Percentiles rank a stretch among this genome's conserved stretches.
Conservation (phyloP, 2,113 vertebrate genomes). For the Amia ocellicauda region DNA sequence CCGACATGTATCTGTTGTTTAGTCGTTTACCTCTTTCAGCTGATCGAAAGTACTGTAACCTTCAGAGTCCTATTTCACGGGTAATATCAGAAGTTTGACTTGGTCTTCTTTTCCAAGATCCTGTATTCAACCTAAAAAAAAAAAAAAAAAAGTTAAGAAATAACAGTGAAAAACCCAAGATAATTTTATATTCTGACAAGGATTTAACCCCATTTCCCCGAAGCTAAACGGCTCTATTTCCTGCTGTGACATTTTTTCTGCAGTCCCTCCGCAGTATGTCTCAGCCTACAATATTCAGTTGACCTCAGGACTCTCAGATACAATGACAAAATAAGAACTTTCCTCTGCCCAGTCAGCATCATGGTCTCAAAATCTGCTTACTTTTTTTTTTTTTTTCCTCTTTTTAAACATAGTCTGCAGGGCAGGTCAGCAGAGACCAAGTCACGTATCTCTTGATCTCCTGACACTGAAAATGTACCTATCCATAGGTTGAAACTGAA, state of each 20-base stretch:
- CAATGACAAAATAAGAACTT: conserved; percentile 24
- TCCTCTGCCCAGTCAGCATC: conserved; percentile 18
- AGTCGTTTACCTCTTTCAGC: too few species aligned
- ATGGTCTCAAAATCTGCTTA: conserved; percentile 10
- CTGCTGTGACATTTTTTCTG: conserved; percentile 36
- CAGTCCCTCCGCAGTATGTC: conserved; percentile 17
- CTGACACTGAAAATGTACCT: too few species aligned
- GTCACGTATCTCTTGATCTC: not conserved
- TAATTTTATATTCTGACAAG: conserved; percentile 41
- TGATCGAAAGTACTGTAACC: too few species aligned
- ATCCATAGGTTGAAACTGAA: too few species aligned
- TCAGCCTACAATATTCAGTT: conserved; percentile 8
- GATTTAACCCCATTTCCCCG: conserved; percentile 12
- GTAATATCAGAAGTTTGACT: not conserved
- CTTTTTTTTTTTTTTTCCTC: conserved; percentile 12
- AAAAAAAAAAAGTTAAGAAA: conserved; percentile 9
- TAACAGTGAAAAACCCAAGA: conserved; percentile 36
- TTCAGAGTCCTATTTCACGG: not conserved
- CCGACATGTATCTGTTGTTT: too few species aligned
- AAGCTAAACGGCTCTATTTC: conserved; percentile 33
- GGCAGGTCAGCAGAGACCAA: conserved; percentile 25
- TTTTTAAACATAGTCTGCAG: conserved; percentile 12
- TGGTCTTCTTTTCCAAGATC: not conserved
- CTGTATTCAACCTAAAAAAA: conserved; percentile 18
- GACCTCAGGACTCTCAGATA: conserved; percentile 22